Conservation (phyloP, 2,113 vertebrate species). For the Sigmodon hispidus region DNA sequence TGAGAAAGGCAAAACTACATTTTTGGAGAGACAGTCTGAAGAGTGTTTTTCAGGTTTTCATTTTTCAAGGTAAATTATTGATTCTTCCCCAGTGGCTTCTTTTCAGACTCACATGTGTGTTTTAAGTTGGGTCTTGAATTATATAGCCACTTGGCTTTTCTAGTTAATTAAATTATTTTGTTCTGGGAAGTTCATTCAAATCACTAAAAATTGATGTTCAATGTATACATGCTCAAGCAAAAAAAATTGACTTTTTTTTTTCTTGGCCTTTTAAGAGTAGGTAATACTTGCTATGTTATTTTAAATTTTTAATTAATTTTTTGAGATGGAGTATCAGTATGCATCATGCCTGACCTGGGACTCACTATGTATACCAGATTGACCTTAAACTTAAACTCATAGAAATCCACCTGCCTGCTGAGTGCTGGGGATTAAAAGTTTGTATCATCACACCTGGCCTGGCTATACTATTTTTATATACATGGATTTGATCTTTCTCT, state of each 20-base stretch:
- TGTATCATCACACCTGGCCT: not conserved
- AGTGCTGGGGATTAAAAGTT: not conserved
- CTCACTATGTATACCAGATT: not conserved
- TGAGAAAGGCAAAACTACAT: not conserved
- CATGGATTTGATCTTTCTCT: not conserved
- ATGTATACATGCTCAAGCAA: not conserved
- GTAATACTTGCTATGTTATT: not conserved
- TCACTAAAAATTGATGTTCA: not conserved
- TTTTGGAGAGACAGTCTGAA: not conserved
- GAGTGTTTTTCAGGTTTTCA: not conserved
- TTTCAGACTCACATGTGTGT: not conserved
- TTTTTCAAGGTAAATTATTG: not conserved
- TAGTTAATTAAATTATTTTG: not conserved
- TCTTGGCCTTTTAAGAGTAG: not conserved
- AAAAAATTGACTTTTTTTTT: slow-evolving; percentile 1
- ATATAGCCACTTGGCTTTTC: not conserved
- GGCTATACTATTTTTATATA: slow-evolving; percentile 1
- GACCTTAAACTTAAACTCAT: not conserved
- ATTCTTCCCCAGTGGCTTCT: not conserved
- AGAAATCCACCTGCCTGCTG: not conserved
- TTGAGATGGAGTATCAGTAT: not conserved
- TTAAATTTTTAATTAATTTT: not conserved
- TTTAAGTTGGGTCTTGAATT: not conserved
- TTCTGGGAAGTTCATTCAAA: not conserved
- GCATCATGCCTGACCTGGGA: not conserved